Conservation (phyloP, 2,113 vertebrate species). For the Sander vitreus region DNA sequence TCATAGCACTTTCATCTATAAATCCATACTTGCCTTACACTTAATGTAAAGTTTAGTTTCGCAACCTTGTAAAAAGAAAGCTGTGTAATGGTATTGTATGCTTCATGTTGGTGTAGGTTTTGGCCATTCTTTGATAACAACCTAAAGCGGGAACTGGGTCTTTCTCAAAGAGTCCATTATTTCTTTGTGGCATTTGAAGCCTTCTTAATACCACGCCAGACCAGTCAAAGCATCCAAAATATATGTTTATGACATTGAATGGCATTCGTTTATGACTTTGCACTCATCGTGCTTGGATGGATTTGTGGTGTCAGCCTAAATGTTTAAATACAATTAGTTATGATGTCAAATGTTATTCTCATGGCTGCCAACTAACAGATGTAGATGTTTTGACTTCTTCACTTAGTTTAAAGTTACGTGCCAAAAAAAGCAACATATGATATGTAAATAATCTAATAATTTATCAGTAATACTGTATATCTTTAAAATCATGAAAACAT, state of each 20-base stretch:
- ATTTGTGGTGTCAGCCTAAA: background rate
- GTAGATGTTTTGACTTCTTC: background rate
- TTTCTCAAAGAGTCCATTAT: background rate
- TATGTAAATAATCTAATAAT: background rate
- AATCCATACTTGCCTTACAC: background rate
- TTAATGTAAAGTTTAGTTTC: background rate
- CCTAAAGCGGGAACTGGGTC: background rate
- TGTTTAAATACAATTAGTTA: background rate
- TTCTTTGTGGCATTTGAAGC: background rate
- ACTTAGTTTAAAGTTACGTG: background rate
- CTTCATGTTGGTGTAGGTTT: background rate
- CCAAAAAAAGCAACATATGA: background rate
- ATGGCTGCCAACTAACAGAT: background rate
- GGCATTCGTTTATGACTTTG: background rate
- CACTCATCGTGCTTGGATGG: background rate
- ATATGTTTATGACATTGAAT: background rate
- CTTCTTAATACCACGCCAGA: background rate
- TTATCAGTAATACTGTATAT: background rate
- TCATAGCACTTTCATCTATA: background rate
- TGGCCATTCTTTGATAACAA: background rate
- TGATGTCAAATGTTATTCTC: background rate
- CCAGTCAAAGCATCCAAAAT: background rate
- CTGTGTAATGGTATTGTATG: background rate
- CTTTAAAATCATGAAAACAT: background rate
- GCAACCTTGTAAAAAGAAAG: background rate